Conservation (phyloP, 2,888 invertebrate genomes). For the Lochmaea crataegi region DNA sequence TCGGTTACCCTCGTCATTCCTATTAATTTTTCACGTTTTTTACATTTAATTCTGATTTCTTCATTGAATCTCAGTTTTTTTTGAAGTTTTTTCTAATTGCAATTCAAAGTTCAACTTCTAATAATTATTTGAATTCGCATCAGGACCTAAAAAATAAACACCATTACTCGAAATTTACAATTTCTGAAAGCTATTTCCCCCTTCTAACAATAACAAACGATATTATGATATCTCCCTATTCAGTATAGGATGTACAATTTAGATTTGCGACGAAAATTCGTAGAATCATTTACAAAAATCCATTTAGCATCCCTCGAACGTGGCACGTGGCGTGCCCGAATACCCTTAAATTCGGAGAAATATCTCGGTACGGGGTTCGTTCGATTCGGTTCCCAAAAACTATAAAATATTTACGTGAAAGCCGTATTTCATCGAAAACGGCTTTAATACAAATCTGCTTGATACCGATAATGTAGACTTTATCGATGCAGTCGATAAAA, state of each 20-base stretch:
- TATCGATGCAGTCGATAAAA: background rate
- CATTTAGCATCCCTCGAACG: background rate
- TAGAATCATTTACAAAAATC: slow-evolving; percentile 3
- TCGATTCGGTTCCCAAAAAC: background rate
- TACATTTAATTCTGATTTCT: too few species aligned
- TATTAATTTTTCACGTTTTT: too few species aligned
- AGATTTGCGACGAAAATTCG: background rate
- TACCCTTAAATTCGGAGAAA: slow-evolving; percentile 5
- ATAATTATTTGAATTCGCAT: too few species aligned
- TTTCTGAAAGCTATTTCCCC: background rate
- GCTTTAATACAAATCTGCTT: slow-evolving; percentile 4
- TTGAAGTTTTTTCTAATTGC: too few species aligned
- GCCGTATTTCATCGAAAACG: background rate
- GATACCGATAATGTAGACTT: background rate
- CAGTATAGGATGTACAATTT: background rate
- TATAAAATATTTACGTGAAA: slow-evolving; percentile 8
- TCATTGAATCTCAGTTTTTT: too few species aligned
- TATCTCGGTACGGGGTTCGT: background rate
- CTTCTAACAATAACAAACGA: background rate
- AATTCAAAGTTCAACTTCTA: too few species aligned
- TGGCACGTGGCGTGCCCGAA: background rate
- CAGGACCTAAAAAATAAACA: too few species aligned
- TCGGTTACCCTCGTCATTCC: too few species aligned
- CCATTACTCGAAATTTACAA: background rate
- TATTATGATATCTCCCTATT: background rate